These are phyloP conservation scores for Machaerirhynchus nigripectus DNA, from an alignment of 2,113 vertebrate genomes.

Conservation along the genomic window DNA sequence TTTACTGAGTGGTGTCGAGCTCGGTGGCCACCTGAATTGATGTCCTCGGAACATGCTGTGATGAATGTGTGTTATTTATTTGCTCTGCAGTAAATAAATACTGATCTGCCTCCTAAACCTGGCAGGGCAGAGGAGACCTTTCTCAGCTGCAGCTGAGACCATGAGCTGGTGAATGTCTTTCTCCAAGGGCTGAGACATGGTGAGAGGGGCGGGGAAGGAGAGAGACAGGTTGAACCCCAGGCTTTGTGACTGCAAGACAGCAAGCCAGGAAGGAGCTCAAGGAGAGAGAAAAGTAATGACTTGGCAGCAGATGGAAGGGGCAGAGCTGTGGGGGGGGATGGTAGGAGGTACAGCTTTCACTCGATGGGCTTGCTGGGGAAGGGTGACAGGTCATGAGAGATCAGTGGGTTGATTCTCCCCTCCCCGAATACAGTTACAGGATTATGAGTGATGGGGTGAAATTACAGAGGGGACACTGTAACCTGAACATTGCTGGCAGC, in stretches of 20 bases:
- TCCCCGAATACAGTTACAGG: not conserved
- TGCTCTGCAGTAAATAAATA: not conserved
- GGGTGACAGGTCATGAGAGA: not conserved
- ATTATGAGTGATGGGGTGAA: constrained; percentile 3
- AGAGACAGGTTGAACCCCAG: not conserved
- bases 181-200: not conserved
- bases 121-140: not conserved
- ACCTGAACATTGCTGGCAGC: not conserved
- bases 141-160: not conserved
- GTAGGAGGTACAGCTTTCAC: not conserved
- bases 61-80: not conserved
- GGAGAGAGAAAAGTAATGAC: not conserved
- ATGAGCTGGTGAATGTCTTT: not conserved
- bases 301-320: not conserved
- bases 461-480: constrained; percentile 37
- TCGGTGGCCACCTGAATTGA: not conserved
- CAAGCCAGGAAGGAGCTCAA: not conserved
- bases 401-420: not conserved
- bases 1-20: not conserved
- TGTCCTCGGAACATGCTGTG: accelerated
- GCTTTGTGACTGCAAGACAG: not conserved
- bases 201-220: not conserved
- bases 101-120: not conserved
- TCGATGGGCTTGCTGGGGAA: not conserved
- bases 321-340: accelerated